A percentile compares a stretch with the other conserved stretches of the same genome.
phyloP scores from a whole-genome alignment of 2,113 vertebrate species.

The Nestor notabilis region DNA sequence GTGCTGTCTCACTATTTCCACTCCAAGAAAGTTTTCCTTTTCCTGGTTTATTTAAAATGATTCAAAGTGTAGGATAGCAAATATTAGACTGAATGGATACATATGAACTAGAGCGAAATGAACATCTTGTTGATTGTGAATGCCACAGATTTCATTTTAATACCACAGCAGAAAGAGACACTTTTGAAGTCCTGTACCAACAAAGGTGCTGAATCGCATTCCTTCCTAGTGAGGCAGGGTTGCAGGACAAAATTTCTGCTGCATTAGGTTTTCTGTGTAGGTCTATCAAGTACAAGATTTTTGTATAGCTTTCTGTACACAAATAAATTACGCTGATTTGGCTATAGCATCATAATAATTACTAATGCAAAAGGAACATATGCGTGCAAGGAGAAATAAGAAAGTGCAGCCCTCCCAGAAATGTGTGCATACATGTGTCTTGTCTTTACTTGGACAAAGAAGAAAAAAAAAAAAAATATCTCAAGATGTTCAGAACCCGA shows the following conservation, averaged over 20 bases:
- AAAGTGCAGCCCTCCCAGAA: background rate
- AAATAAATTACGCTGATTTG: background rate
- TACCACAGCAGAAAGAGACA: background rate
- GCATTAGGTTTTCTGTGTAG: background rate
- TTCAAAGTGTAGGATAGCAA: background rate
- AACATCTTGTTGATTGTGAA: background rate
- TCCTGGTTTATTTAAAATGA: background rate
- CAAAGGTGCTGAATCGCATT: background rate
- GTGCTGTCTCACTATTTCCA: background rate
- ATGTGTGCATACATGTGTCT: fast-evolving
- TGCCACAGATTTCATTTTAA: background rate
- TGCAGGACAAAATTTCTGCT: background rate
- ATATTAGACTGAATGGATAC: background rate
- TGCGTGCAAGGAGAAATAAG: background rate
- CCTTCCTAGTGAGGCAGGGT: background rate
- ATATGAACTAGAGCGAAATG: background rate
- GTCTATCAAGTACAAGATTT: background rate
- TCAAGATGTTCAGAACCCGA: background rate
- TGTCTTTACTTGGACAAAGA: background rate
- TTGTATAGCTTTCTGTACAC: background rate
- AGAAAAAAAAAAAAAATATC: background rate
- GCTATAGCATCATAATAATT: background rate
- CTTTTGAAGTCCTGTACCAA: background rate
- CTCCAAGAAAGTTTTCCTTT: background rate
- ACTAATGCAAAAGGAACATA: background rate